Conservation (phyloP, 2,113 vertebrate species). For the Hippocampus abdominalis region DNA sequence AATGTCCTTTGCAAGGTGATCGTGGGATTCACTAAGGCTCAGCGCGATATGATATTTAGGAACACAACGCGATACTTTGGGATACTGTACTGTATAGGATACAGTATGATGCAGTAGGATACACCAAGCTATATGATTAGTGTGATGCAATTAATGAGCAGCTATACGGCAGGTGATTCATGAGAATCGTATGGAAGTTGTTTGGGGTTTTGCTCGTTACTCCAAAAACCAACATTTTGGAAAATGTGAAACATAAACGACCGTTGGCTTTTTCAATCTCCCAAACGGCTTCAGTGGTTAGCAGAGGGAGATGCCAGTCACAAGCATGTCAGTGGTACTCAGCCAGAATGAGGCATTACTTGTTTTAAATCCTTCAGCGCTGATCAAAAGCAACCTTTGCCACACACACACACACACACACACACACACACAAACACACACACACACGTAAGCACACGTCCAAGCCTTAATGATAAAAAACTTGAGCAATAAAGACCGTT, state of each 20-base stretch:
- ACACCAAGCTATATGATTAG: no score
- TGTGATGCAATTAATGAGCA: no score
- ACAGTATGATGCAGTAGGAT: no score
- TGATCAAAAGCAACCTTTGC: conserved; percentile 55
- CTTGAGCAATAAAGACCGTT: conserved; percentile 28
- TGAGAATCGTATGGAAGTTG: not conserved
- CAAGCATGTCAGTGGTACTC: conserved; percentile 64
- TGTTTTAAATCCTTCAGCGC: conserved; percentile 57
- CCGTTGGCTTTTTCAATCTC: conserved; percentile 12
- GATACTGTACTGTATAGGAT: no score
- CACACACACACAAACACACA: conserved; percentile 15
- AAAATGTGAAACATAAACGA: not conserved
- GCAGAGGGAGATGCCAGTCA: conserved; percentile 41
- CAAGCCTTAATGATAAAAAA: conserved; percentile 30
- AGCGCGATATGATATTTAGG: no score
- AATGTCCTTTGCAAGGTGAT: no score
- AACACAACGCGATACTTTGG: no score
- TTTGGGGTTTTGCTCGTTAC: not conserved
- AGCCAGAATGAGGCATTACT: conserved; percentile 61
- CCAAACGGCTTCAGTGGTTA: conserved; percentile 34
- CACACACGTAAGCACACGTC: conserved; percentile 7
- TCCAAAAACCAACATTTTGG: not conserved
- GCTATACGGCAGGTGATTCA: no score
- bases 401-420: conserved; percentile 21
- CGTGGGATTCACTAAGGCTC: no score